Evolutionary conservation across 2,113 vertebrate species (phyloP).

Genomic region (Planiliza haematocheilus): DNA sequence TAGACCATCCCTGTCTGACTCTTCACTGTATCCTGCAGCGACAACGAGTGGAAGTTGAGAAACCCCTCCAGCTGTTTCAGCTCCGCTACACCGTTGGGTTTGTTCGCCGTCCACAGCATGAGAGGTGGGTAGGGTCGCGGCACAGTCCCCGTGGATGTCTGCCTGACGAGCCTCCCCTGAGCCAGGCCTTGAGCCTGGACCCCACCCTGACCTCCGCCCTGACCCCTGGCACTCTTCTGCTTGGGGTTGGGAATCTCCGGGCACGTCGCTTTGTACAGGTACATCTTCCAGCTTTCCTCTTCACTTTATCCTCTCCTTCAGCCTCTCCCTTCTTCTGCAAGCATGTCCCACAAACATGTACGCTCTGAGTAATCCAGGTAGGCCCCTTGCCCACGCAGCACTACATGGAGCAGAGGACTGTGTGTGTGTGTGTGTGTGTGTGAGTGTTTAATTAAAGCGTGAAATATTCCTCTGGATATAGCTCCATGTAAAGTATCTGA

Average conservation of each 20-base stretch:
- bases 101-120: conserved; percentile 72
- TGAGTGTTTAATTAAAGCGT: conserved; percentile 34
- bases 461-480: conserved; percentile 21
- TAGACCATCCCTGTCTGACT: conserved; percentile 87
- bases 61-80: conserved; percentile 88
- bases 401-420: conserved; percentile 46
- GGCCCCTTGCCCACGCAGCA: conserved; percentile 63
- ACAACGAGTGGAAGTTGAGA: conserved; percentile 86
- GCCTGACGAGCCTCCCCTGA: conserved; percentile 69
- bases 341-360: conserved; percentile 66
- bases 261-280: conserved; percentile 89
- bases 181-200: conserved; percentile 46
- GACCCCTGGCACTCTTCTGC: conserved; percentile 76
- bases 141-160: conserved; percentile 12
- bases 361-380: conserved; percentile 71
- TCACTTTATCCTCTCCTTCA: conserved; percentile 66
- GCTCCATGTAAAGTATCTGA: conserved; percentile 19
- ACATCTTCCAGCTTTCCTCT: conserved; percentile 79
- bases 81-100: conserved; percentile 66
- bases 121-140: conserved; percentile 54
- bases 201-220: conserved; percentile 44
- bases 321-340: conserved; percentile 57
- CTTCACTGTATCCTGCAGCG: conserved; percentile 83
- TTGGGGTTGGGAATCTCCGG: conserved; percentile 86
- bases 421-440: not conserved